phyloP scores from a whole-genome alignment of 1,140 invertebrate genomes.

The Heliconius hermathena region DNA sequence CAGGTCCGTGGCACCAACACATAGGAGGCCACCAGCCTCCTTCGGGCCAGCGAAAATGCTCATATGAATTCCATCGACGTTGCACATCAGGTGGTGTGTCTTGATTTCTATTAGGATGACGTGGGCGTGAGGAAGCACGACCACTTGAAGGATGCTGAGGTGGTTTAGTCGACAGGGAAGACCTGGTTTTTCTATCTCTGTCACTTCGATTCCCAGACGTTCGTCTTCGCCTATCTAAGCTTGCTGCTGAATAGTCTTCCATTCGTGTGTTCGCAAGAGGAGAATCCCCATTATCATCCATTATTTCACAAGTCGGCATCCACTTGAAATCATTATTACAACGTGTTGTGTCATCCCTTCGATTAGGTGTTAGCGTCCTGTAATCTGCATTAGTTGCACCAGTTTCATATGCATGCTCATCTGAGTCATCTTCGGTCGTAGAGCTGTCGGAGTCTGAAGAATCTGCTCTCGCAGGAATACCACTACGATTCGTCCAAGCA shows the following conservation, averaged over 20 bases:
- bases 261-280: slow-evolving; percentile 52
- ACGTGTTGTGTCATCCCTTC: slow-evolving; percentile 77
- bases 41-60: slow-evolving; percentile 77
- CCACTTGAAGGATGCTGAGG: slow-evolving; percentile 73
- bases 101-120: slow-evolving; percentile 57
- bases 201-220: slow-evolving; percentile 63
- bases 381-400: slow-evolving; percentile 59
- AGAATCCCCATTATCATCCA: slow-evolving; percentile 65
- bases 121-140: slow-evolving; percentile 69
- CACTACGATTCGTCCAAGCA: slow-evolving; percentile 65
- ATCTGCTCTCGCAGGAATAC: slow-evolving; percentile 53
- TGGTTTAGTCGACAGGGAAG: slow-evolving; percentile 79
- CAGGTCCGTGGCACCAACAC: slow-evolving; percentile 74
- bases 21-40: slow-evolving; percentile 85
- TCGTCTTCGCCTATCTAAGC: slow-evolving; percentile 80
- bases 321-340: slow-evolving; percentile 84
- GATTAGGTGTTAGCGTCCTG: slow-evolving; percentile 68
- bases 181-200: slow-evolving; percentile 83
- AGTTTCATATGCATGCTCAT: slow-evolving; percentile 63
- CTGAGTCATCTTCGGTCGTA: slow-evolving; percentile 70
- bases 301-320: slow-evolving; percentile 74
- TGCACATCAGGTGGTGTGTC: slow-evolving; percentile 69
- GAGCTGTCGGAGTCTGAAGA: slow-evolving; percentile 70
- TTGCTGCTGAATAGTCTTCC: slow-evolving; percentile 69
- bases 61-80: slow-evolving; percentile 78